These are phyloP conservation scores for Neria commutata DNA, from an alignment of 2,888 invertebrate species.

Conservation along the genomic window DNA sequence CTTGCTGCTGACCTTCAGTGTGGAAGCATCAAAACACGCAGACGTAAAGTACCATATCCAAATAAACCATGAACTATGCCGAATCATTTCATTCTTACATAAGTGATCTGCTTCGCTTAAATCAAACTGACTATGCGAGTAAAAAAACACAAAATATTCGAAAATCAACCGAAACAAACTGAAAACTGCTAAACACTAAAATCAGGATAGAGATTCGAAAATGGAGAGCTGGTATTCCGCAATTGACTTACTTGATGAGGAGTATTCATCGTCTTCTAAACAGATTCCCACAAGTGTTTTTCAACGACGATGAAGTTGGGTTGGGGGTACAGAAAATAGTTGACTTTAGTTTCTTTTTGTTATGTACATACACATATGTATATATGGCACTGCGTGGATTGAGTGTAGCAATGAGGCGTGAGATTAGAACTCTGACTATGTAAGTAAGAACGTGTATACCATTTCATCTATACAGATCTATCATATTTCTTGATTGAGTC, in stretches of 20 bases:
- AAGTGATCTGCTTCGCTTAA: no score
- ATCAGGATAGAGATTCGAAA: neutral
- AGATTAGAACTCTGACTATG: no score
- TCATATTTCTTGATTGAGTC: no score
- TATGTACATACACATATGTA: neutral
- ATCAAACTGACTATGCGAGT: no score
- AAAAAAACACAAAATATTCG: neutral
- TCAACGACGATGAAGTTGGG: constrained; percentile 16
- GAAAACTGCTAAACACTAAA: neutral
- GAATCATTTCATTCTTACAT: no score
- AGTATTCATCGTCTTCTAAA: constrained; percentile 68
- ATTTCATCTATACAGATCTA: no score
- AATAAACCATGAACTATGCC: no score
- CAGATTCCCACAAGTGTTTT: constrained; percentile 37
- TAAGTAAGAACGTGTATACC: no score
- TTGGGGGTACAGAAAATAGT: constrained; percentile 1
- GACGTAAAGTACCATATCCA: no score
- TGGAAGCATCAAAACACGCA: no score
- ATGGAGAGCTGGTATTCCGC: constrained; percentile 6
- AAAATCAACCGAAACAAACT: neutral
- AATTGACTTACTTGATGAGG: constrained; percentile 69
- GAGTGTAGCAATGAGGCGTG: no score
- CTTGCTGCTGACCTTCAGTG: no score
- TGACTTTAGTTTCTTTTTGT: neutral
- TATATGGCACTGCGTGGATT: neutral